phyloP scores from a whole-genome alignment of 2,888 invertebrate species.

The Scaptomyza reducta region DNA sequence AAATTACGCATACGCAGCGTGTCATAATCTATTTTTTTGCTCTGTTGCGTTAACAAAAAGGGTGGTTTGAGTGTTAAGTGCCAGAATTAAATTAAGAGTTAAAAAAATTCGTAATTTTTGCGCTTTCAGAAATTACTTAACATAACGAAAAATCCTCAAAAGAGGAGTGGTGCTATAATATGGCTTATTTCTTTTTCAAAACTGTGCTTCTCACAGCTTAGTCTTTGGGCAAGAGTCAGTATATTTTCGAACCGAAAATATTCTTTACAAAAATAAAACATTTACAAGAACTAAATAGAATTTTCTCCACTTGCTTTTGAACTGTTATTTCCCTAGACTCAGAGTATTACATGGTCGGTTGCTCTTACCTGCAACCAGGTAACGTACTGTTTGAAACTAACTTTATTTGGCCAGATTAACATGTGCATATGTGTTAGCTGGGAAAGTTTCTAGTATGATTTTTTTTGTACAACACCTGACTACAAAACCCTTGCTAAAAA shows the following conservation, averaged over 20 bases:
- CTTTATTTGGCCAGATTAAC: slow-evolving; percentile 52
- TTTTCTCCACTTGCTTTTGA: neutral
- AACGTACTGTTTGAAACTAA: neutral
- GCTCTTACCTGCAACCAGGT: neutral
- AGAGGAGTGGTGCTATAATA: too few relatives aligned
- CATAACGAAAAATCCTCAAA: too few relatives aligned
- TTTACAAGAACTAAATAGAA: neutral
- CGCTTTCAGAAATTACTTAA: too few relatives aligned
- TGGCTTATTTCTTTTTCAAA: too few relatives aligned
- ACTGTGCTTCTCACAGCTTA: too few relatives aligned
- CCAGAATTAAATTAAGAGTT: neutral
- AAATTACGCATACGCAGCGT: slow-evolving; percentile 65
- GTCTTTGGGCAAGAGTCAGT: too few relatives aligned
- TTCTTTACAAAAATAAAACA: neutral
- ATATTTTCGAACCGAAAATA: neutral
- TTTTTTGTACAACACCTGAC: slow-evolving; percentile 12
- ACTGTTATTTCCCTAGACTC: neutral
- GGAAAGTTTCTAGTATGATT: slow-evolving; percentile 30
- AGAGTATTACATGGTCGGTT: neutral
- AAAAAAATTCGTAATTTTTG: too few relatives aligned
- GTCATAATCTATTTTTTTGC: neutral
- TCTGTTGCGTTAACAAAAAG: neutral
- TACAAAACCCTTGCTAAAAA: slow-evolving; percentile 11
- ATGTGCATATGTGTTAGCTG: slow-evolving; percentile 24
- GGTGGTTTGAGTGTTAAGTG: neutral